Evolutionary conservation across 1,140 invertebrate genomes (phyloP).

Genomic region (Brachionus koreanus): DNA sequence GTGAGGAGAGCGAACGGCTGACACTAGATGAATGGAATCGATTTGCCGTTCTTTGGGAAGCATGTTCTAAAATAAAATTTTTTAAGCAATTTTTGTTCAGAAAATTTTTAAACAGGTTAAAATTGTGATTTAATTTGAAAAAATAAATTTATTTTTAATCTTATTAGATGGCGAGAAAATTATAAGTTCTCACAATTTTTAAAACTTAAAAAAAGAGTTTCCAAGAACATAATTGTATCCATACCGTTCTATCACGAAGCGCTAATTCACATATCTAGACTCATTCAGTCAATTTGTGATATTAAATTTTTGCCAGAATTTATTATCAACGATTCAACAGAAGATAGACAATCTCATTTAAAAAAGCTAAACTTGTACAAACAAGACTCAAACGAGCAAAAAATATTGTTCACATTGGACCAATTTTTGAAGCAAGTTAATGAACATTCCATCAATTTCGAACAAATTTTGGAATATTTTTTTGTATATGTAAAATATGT

Average conservation of each 20-base stretch:
- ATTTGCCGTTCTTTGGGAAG: slow-evolving; percentile 33
- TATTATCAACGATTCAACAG: background rate
- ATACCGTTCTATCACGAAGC: slow-evolving; percentile 9
- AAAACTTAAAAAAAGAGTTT: slow-evolving; percentile 16
- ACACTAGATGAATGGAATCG: slow-evolving; percentile 42
- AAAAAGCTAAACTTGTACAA: background rate
- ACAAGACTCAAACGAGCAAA: background rate
- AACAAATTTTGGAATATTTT: slow-evolving; percentile 27
- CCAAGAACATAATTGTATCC: background rate
- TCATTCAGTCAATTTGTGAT: slow-evolving; percentile 5
- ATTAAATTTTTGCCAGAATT: slow-evolving; percentile 4
- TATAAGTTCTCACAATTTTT: slow-evolving; percentile 24
- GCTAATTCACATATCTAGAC: background rate
- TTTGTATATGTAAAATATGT: slow-evolving; percentile 40
- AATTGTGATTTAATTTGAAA: background rate
- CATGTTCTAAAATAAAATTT: slow-evolving; percentile 37
- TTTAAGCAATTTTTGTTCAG: slow-evolving; percentile 34
- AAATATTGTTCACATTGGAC: background rate
- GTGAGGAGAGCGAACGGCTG: slow-evolving; percentile 26
- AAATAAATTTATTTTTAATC: background rate
- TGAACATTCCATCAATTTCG: background rate
- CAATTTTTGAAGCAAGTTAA: background rate
- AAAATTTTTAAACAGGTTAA: slow-evolving; percentile 17
- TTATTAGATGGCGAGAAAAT: background rate
- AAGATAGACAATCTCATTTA: background rate